Conservation (phyloP, 2,113 vertebrate species). For the Leiothrix lutea region DNA sequence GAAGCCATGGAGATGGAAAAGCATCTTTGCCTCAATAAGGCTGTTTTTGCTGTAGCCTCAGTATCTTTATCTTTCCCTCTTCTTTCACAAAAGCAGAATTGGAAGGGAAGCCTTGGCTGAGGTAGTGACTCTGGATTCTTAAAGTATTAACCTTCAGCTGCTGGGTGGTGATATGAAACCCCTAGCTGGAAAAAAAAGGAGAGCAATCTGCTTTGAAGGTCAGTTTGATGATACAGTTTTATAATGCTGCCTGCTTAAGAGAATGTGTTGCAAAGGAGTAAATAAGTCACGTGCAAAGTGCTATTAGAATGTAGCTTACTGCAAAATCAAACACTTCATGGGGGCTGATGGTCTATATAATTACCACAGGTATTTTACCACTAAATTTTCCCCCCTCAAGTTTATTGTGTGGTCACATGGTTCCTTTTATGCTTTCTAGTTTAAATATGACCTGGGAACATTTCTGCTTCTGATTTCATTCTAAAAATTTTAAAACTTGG, state of each 20-base stretch:
- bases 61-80: not conserved
- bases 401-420: not conserved
- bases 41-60: not conserved
- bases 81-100: not conserved
- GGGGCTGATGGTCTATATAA: not conserved
- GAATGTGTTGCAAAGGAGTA: not conserved
- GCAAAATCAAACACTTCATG: not conserved
- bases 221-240: accelerated
- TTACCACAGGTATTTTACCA: not conserved
- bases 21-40: not conserved
- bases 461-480: not conserved
- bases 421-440: not conserved
- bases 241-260: not conserved
- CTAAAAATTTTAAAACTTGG: not conserved
- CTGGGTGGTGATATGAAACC: not conserved
- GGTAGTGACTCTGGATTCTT: not conserved
- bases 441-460: not conserved
- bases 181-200: not conserved
- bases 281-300: not conserved
- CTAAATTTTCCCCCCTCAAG: not conserved
- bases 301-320: not conserved
- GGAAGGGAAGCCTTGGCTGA: not conserved
- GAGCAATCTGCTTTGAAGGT: not conserved
- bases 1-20: not conserved
- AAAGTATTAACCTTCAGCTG: not conserved